Percentiles rank a stretch among this genome's conserved stretches.
These are phyloP conservation scores for Spheniscus humboldti DNA, from an alignment of 2,797 vertebrate species.

Conservation along the genomic window DNA sequence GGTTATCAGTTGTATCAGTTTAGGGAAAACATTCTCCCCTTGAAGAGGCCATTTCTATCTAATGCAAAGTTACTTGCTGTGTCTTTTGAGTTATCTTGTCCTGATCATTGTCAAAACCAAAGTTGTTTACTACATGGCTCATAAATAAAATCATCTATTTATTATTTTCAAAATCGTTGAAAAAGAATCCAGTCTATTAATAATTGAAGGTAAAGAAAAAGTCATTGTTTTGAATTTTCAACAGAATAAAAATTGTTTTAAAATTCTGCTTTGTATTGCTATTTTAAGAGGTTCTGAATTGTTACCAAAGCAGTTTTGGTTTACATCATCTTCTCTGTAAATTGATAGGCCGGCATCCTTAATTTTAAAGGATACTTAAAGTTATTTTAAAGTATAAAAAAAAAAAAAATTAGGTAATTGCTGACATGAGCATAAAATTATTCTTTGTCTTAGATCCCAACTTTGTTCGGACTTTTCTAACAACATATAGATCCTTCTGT, in stretches of 20 bases:
- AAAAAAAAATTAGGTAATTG: background rate
- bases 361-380: background rate
- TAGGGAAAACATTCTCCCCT: background rate
- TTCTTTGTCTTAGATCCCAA: constrained; percentile 88
- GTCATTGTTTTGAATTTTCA: background rate
- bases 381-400: background rate
- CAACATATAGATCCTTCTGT: constrained; percentile 96
- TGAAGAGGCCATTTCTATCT: background rate
- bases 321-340: background rate
- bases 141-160: background rate
- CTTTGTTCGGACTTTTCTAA: constrained; percentile 97
- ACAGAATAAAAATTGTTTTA: background rate
- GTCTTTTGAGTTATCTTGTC: background rate
- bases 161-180: background rate
- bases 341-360: background rate
- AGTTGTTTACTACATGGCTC: background rate
- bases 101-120: background rate
- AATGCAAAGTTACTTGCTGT: background rate
- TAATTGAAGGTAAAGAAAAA: background rate
- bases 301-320: background rate
- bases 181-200: background rate
- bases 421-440: constrained; percentile 26
- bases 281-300: background rate
- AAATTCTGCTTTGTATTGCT: background rate
- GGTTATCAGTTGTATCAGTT: background rate